Percentiles rank a stretch among this genome's conserved stretches.
Evolutionary conservation across 2,113 vertebrate species (phyloP).

Genomic region (Embiotoca jacksoni): DNA sequence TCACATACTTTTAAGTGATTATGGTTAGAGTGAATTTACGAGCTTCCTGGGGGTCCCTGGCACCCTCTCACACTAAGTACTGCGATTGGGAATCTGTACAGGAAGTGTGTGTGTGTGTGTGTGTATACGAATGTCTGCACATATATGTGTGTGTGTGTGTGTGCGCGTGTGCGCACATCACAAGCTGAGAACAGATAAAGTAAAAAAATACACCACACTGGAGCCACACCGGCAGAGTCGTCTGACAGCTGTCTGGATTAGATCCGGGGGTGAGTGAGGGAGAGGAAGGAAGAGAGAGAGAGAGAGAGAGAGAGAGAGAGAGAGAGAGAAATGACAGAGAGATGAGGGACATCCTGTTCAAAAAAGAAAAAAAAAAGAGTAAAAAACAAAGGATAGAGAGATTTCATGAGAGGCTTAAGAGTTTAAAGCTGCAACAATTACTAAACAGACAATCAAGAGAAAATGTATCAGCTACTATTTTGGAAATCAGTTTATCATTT

Average conservation of each 20-base stretch:
- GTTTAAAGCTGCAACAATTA: neutral
- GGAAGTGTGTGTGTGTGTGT: slow-evolving; percentile 46
- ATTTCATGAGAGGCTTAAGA: slow-evolving; percentile 17
- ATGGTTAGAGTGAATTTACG: neutral
- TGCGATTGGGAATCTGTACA: slow-evolving; percentile 39
- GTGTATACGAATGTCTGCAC: no score
- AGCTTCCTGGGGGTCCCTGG: slow-evolving; percentile 2
- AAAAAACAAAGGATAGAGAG: slow-evolving; percentile 29
- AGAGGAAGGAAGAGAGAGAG: slow-evolving; percentile 65
- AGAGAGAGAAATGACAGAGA: slow-evolving; percentile 63
- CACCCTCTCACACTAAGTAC: slow-evolving; percentile 6
- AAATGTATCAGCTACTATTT: no score
- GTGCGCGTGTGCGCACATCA: slow-evolving; percentile 1
- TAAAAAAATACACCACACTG: slow-evolving; percentile 51
- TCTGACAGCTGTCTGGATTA: slow-evolving; percentile 76
- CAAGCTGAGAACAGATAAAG: slow-evolving; percentile 63
- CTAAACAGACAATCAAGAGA: no score
- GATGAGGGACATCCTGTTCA: slow-evolving; percentile 65
- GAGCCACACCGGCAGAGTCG: slow-evolving; percentile 59
- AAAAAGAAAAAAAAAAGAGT: slow-evolving; percentile 27
- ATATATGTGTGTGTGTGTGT: neutral
- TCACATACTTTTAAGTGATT: neutral
- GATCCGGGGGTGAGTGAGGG: slow-evolving; percentile 69
- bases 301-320: slow-evolving; percentile 60
- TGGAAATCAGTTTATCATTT: no score